Evolutionary conservation across 2,888 invertebrate genomes (phyloP).

Genomic region (Nephrotoma guestfalica): DNA sequence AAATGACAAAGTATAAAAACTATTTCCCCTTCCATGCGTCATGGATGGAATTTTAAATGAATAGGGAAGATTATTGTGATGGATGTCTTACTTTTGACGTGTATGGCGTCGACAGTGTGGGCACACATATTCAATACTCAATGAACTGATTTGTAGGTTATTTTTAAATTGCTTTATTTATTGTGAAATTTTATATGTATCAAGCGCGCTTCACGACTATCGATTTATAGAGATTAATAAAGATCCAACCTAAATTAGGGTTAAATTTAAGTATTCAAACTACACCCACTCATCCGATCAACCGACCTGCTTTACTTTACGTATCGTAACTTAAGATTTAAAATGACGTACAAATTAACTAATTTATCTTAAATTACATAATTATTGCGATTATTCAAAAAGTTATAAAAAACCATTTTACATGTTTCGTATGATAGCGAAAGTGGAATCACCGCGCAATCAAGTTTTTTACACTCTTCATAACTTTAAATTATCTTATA

Average conservation of each 20-base stretch:
- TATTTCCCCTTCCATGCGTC: not conserved
- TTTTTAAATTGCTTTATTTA: not conserved
- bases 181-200: not conserved
- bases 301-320: not conserved
- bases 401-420: not conserved
- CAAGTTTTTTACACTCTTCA: not conserved
- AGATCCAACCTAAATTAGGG: no score
- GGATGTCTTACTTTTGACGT: not conserved
- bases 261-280: no score
- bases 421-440: not conserved
- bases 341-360: not conserved
- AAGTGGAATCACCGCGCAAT: not conserved
- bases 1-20: not conserved
- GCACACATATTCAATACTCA: not conserved
- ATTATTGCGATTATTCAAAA: not conserved
- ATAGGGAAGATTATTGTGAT: not conserved
- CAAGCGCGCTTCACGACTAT: not conserved
- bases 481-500: not conserved
- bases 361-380: not conserved
- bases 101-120: not conserved
- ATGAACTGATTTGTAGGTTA: not conserved
- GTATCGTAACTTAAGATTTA: not conserved
- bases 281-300: not conserved
- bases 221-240: no score
- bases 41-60: not conserved